Conservation (phyloP, 2,888 invertebrate species). For the Bombylius discolor region DNA sequence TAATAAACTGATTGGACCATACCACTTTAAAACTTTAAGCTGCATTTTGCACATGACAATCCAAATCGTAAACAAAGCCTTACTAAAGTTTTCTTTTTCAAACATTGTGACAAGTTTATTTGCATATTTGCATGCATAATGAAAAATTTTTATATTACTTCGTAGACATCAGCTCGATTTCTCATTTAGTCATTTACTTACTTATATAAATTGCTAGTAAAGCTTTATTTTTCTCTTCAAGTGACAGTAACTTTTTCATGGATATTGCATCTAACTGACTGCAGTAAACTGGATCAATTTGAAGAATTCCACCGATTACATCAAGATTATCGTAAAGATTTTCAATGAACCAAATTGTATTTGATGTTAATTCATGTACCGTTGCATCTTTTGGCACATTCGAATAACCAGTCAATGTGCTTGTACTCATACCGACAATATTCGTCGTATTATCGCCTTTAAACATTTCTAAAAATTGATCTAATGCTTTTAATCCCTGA, state of each 20-base stretch:
- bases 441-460: slow-evolving; percentile 61
- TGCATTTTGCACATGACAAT: too few relatives aligned
- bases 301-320: slow-evolving; percentile 53
- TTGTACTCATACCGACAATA: slow-evolving; percentile 42
- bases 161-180: too few relatives aligned
- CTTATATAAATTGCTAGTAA: slow-evolving; percentile 72
- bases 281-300: slow-evolving; percentile 45
- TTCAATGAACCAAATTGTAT: slow-evolving; percentile 84
- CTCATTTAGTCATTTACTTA: slow-evolving; percentile 29
- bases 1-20: too few relatives aligned
- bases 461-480: slow-evolving; percentile 85
- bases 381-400: slow-evolving; percentile 84
- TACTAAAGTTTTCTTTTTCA: too few relatives aligned
- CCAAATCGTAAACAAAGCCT: too few relatives aligned
- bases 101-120: too few relatives aligned
- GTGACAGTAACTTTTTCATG: slow-evolving; percentile 36
- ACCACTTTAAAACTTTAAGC: too few relatives aligned
- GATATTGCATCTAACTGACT: slow-evolving; percentile 40
- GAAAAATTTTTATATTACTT: slow-evolving; percentile 16
- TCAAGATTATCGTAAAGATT: slow-evolving; percentile 68
- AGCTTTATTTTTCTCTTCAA: slow-evolving; percentile 46
- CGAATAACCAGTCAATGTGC: slow-evolving; percentile 22
- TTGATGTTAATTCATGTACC: slow-evolving; percentile 90
- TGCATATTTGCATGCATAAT: neutral
- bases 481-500: slow-evolving; percentile 77